These are phyloP conservation scores for Pangasius krempfi DNA, from an alignment of 2,797 vertebrate genomes.

Conservation along the genomic window DNA sequence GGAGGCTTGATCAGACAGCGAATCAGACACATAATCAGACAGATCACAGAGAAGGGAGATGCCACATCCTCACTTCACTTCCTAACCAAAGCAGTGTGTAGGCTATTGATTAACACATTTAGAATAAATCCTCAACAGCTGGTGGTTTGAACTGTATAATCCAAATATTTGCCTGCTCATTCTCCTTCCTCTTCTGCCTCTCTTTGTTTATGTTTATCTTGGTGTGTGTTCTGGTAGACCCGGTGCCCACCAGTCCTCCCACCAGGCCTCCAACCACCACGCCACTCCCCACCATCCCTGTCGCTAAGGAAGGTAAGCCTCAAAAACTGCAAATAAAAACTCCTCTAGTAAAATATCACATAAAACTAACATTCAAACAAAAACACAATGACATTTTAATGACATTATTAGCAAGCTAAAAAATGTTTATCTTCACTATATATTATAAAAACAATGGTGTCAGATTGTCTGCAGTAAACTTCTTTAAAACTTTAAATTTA, in stretches of 20 bases:
- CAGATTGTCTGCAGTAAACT: background rate
- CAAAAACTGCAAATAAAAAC: background rate
- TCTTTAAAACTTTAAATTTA: background rate
- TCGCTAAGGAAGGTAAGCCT: slow-evolving; percentile 86
- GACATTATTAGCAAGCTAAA: background rate
- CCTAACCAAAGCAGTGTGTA: background rate
- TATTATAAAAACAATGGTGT: too few species aligned
- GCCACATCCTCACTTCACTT: slow-evolving; percentile 5
- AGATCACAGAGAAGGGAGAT: slow-evolving; percentile 1
- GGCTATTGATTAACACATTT: background rate
- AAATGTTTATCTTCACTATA: background rate
- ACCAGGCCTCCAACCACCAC: slow-evolving; percentile 79
- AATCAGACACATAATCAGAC: slow-evolving; percentile 29
- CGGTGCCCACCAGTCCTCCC: slow-evolving; percentile 82
- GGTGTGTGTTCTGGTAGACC: slow-evolving; percentile 68
- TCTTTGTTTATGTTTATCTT: slow-evolving; percentile 29
- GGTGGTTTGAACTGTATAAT: slow-evolving; percentile 14
- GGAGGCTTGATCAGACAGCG: background rate
- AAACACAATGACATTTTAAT: background rate
- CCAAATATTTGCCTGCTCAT: background rate
- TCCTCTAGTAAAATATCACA: background rate
- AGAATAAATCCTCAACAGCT: slow-evolving; percentile 12
- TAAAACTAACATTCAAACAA: background rate
- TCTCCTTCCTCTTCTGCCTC: slow-evolving; percentile 3
- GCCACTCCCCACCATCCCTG: slow-evolving; percentile 84